Base-by-base conservation (phyloP, 2,797 vertebrate species). In the Hypotaenidia okinawae region DNA sequence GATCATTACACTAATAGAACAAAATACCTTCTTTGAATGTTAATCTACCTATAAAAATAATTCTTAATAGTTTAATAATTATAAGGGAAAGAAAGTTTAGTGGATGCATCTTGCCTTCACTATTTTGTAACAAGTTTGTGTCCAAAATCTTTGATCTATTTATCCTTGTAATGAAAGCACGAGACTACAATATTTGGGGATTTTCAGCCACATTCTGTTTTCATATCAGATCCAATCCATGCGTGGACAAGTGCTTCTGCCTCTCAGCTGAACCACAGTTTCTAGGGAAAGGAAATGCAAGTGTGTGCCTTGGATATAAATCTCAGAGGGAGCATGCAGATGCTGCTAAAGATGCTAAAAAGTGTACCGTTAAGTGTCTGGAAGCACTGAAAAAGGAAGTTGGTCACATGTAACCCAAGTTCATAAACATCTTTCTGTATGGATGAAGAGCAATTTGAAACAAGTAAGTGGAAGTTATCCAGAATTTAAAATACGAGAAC, bases 171-270 rank as follows among this genome's bases (percentile, higher is more conserved):
- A 28, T 15, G 8, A 80, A 77, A 80, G 27, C 15, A 61, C 1
- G 1, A 69, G 9, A 16, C 35, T 63, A 39, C 10, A 59, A 33
- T 24, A 76, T 66, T 62, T 82, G 33, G 19, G n/a, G 79, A 28
- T 45, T 82, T 84, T 63, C 58, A 89, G 66, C 22, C 25, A 64
- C 23, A 37, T 74, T 68, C 13, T 52, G 3, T n/a, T 86, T 51
- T 28, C 28, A 41, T 49, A 35, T 35, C 5, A 8, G 15, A 68
- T 24, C 13, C 84, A 75, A 24, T 5, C 14, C 45, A 45, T 24
- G 13, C 0, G 0, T 6, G 22, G 24, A 43, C 8, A 81, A 49
- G 11, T 33, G 84, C 39, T 37, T 62, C 32, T 51, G 12, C 28
- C 28, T 73, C 12, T 66, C 52, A 89, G 37, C 9, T 79, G 18